Percentiles rank a stretch among this genome's conserved stretches.
These are phyloP conservation scores for Lissocephala sabroskyi DNA, from an alignment of 2,888 invertebrate species.

Conservation along the genomic window DNA sequence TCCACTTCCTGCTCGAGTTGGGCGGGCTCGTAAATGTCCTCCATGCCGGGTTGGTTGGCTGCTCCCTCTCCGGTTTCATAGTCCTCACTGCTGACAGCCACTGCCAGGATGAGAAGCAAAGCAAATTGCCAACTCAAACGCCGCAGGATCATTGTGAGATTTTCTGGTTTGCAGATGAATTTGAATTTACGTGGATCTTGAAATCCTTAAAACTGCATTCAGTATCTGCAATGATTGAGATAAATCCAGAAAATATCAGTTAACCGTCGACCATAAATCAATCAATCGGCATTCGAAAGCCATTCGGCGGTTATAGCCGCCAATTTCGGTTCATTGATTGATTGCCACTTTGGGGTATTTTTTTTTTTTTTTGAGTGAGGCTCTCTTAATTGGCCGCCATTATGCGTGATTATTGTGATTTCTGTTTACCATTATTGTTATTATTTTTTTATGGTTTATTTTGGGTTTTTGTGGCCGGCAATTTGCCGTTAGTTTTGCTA, in stretches of 20 bases:
- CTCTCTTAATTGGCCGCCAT: conserved; percentile 48
- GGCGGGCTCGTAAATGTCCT: conserved; percentile 53
- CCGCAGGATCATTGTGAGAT: conserved; percentile 43
- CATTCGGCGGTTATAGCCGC: too few relatives aligned
- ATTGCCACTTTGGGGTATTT: conserved; percentile 17
- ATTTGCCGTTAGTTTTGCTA: conserved; percentile 17
- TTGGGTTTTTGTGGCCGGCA: too few relatives aligned
- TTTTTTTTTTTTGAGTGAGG: too few relatives aligned
- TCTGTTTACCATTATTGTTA: conserved; percentile 16
- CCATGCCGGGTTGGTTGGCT: too few relatives aligned
- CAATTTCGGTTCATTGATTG: conserved; percentile 34
- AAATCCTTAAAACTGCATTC: too few relatives aligned
- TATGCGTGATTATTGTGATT: conserved; percentile 43
- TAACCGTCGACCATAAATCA: too few relatives aligned
- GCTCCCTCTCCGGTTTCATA: conserved; percentile 27
- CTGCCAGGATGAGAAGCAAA: conserved; percentile 22
- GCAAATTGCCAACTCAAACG: conserved; percentile 30
- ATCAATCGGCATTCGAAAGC: too few relatives aligned
- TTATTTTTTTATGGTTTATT: conserved; percentile 21
- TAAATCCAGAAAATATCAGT: too few relatives aligned
- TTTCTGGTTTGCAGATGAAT: too few relatives aligned
- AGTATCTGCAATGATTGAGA: too few relatives aligned
- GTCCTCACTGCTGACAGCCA: conserved; percentile 16
- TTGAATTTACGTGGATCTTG: too few relatives aligned
- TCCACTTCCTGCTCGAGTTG: conserved; percentile 49